Conservation (phyloP, 2,113 vertebrate genomes). For the Dissostichus mawsoni region DNA sequence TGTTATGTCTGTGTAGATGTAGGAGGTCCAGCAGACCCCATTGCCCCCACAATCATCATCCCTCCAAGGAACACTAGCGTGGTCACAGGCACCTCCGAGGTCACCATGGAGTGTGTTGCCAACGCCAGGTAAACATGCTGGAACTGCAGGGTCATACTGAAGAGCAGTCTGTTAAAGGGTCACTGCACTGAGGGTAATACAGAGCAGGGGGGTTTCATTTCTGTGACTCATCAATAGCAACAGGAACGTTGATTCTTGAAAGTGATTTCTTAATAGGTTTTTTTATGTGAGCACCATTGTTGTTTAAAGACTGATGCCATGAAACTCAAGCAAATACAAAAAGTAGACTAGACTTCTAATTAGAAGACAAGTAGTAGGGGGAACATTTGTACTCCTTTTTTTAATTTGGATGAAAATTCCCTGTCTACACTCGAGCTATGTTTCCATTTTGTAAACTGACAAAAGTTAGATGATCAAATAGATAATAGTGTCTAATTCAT, state of each 20-base stretch:
- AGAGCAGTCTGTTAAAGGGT: not conserved
- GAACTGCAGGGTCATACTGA: not conserved
- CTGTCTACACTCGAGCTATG: not conserved
- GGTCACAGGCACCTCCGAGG: constrained; percentile 92
- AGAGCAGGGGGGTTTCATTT: not conserved
- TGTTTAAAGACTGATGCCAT: no score
- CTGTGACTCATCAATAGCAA: not conserved
- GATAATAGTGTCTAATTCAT: no score
- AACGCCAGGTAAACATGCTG: constrained; percentile 89
- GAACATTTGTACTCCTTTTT: not conserved
- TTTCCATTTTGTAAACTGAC: no score
- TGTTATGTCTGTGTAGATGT: constrained; percentile 84
- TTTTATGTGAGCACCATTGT: not conserved
- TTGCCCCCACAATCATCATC: constrained; percentile 95
- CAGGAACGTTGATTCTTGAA: not conserved
- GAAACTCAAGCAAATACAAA: not conserved
- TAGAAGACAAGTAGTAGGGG: no score
- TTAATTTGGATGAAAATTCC: not conserved
- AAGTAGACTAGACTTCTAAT: no score
- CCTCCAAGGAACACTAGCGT: constrained; percentile 96
- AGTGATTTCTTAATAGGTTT: not conserved
- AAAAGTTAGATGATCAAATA: not conserved
- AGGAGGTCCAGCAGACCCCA: constrained; percentile 94
- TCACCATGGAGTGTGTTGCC: constrained; percentile 97
- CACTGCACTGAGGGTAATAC: not conserved